Evolutionary conservation across 2,888 invertebrate genomes (phyloP), one percentile per base, ranked within the genome.

Genomic region (Leucoma salicis): DNA sequence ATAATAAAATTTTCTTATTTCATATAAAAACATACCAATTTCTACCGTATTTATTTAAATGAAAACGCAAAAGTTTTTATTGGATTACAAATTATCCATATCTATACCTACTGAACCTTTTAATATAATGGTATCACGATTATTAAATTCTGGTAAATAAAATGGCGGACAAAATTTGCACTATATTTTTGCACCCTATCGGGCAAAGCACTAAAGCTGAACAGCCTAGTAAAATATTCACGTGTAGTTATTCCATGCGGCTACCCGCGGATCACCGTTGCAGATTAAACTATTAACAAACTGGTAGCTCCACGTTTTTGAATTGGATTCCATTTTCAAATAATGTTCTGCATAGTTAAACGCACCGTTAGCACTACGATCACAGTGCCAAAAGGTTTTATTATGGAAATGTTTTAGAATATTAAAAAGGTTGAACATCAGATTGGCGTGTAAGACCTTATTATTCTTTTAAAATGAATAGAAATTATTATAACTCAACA

Each of bases 261-360:
- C 63, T 63, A 66, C 52, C 57, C 60, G 46, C 74, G 75, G 64
- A 75, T 78, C 76, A 78, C 75, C 70, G 72, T 51, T 52, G 51
- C 81, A 75, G 84, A 84, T 85, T 83, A 83, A 83, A 78, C 86
- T 82, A 86, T 86, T 85, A 86, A 78, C 82, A 82, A 81, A 82
- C 78, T 75, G 73, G 68, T 67, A 58, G 46, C 54, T 46, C 54
- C 53, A 57, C 57, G 63, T 58, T 66, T 62, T 58, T 62, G 49
- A 53, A 54, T 51, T 50, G 48, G 59, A 53, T 57, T 45, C 62
- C 62, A 53, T 59, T 56, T 64, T 49, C 56, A 52, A 62, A 70
- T 70, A 69, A 61, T 60, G 59, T 63, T 69, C 59, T 66, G 69
- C 68, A 70, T 68, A 65, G 63, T 64, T 66, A 61, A 66, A 62